Percentiles rank a stretch among this genome's conserved stretches.
Evolutionary conservation across 2,113 vertebrate genomes (phyloP).

Genomic region (Ptilorrhoa leucosticta): DNA sequence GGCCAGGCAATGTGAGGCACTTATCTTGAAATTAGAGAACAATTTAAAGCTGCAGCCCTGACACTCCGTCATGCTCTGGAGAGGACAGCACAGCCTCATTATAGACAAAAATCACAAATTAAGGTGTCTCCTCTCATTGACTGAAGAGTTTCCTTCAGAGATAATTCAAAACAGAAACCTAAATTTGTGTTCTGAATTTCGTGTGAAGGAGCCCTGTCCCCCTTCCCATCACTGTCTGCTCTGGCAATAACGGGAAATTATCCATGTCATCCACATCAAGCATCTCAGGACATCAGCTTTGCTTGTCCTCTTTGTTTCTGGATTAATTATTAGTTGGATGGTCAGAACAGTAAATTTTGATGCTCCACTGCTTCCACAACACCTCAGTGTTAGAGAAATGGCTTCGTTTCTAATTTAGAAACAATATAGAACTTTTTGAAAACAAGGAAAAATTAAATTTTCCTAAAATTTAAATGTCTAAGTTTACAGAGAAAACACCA

Average conservation of each 20-base stretch:
- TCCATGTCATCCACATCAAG: not conserved
- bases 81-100: not conserved
- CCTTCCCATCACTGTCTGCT: not conserved
- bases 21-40: not conserved
- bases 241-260: not conserved
- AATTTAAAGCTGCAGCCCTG: not conserved
- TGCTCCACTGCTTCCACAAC: not conserved
- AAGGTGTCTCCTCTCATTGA: not conserved
- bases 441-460: not conserved
- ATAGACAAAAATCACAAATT: not conserved
- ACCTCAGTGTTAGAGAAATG: not conserved
- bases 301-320: not conserved
- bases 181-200: not conserved
- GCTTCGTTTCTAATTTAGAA: not conserved
- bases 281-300: not conserved
- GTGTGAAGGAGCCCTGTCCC: not conserved
- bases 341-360: not conserved
- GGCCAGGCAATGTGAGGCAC: fast-evolving
- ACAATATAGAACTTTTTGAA: not conserved
- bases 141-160: not conserved
- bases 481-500: not conserved
- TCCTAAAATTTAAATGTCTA: not conserved
- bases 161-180: not conserved
- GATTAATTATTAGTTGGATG: not conserved
- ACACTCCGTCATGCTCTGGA: not conserved